phyloP scores from a whole-genome alignment of 2,888 invertebrate genomes.

The Spicauda simplicius region DNA sequence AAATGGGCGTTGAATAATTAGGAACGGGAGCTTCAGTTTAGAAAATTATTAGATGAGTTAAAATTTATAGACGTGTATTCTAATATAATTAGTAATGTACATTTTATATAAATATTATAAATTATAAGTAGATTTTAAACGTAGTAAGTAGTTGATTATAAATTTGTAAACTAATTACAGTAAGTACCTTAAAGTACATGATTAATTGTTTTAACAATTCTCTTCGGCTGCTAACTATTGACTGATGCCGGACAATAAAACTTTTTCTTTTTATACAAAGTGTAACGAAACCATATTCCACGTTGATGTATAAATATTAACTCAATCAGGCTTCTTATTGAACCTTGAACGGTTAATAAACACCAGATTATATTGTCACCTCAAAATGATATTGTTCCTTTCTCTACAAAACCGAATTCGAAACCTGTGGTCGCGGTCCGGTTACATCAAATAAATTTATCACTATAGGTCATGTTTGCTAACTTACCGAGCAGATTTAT shows the following conservation, averaged over 20 bases:
- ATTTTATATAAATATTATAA: no score
- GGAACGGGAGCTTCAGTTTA: no score
- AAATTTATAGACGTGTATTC: no score
- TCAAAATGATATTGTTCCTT: slow-evolving; percentile 27
- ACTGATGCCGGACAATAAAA: slow-evolving; percentile 10
- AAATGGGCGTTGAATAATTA: no score
- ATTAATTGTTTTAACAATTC: background rate
- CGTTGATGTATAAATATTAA: background rate
- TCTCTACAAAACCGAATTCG: slow-evolving; percentile 9
- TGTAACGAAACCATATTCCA: slow-evolving; percentile 13
- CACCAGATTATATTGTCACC: slow-evolving; percentile 27
- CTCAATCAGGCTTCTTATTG: slow-evolving; percentile 10
- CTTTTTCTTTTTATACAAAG: slow-evolving; percentile 24
- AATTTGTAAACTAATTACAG: no score
- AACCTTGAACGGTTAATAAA: slow-evolving; percentile 21
- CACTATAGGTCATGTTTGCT: slow-evolving; percentile 12
- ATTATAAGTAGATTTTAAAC: no score
- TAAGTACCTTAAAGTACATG: slow-evolving; percentile 27
- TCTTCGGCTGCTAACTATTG: slow-evolving; percentile 8
- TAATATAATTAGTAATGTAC: no score
- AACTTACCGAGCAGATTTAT: background rate
- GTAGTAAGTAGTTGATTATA: no score
- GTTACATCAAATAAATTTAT: slow-evolving; percentile 24
- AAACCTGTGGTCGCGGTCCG: slow-evolving; percentile 27
- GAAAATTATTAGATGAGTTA: no score